These are phyloP conservation scores for Stomatorhinus walkeri DNA, from an alignment of 2,797 vertebrate genomes.

Conservation along the genomic window DNA sequence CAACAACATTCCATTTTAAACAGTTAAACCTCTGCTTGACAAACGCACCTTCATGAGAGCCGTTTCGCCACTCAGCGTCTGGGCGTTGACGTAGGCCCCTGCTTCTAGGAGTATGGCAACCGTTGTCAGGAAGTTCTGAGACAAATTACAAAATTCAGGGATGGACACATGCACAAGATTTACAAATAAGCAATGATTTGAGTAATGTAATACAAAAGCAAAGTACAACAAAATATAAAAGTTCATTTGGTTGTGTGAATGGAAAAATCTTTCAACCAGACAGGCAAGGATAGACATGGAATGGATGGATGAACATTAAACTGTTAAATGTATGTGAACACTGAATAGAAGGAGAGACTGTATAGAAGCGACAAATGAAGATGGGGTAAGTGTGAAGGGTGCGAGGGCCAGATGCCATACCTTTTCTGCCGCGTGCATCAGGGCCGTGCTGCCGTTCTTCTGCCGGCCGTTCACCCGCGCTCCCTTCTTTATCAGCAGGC, in stretches of 20 bases:
- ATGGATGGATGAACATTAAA: neutral
- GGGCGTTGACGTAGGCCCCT: conserved; percentile 81
- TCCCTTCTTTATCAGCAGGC: conserved; percentile 85
- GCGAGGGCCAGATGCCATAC: conserved; percentile 44
- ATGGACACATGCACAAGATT: neutral
- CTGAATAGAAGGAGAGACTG: neutral
- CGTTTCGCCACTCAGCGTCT: conserved; percentile 83
- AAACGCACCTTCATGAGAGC: conserved; percentile 88
- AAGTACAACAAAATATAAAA: neutral
- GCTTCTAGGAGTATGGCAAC: conserved; percentile 92
- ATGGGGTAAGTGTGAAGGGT: neutral
- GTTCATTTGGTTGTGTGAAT: neutral
- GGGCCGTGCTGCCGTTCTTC: conserved; percentile 88
- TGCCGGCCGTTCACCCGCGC: conserved; percentile 84
- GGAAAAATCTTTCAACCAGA: neutral
- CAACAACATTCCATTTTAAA: neutral
- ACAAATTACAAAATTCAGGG: conserved; percentile 1
- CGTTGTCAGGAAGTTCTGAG: conserved; percentile 87
- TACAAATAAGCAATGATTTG: neutral
- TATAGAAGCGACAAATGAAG: neutral
- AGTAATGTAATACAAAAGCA: neutral
- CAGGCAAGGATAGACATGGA: neutral
- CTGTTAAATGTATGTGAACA: neutral
- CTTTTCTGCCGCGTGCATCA: conserved; percentile 96
- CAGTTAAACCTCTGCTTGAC: neutral